Evolutionary conservation across 1,140 invertebrate genomes (phyloP).

Genomic region (Pollicipes pollicipes): DNA sequence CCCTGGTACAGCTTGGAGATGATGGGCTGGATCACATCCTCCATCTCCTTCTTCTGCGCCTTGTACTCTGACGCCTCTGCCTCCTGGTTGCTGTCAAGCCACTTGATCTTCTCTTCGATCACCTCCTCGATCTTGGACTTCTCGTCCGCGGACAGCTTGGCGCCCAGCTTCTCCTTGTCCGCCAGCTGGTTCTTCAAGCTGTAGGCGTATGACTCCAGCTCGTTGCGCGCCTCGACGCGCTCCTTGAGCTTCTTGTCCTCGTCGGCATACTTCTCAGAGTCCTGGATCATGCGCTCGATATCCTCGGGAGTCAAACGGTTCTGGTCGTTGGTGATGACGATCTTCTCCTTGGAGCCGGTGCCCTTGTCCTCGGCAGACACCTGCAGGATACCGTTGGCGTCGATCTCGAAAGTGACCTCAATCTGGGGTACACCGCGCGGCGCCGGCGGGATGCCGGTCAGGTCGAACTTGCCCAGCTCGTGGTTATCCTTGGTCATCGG

Average conservation of each 20-base stretch:
- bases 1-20: conserved; percentile 87
- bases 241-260: conserved; percentile 97
- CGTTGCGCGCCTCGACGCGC: conserved; percentile 72
- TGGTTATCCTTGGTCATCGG: conserved; percentile 99
- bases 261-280: conserved; percentile 87
- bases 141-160: conserved; percentile 74
- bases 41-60: conserved; percentile 91
- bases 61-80: conserved; percentile 86
- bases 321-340: conserved; percentile 76
- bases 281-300: conserved; percentile 43
- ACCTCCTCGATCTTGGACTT: conserved; percentile 78
- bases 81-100: conserved; percentile 91
- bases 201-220: conserved; percentile 94
- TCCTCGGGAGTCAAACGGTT: conserved; percentile 42
- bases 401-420: conserved; percentile 97
- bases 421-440: conserved; percentile 97
- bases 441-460: conserved; percentile 94
- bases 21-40: conserved; percentile 90
- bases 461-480: conserved; percentile 89
- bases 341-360: conserved; percentile 94
- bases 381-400: conserved; percentile 93
- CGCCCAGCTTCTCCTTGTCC: conserved; percentile 95
- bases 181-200: conserved; percentile 91
- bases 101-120: conserved; percentile 93
- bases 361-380: conserved; percentile 97